Evolutionary conservation across 2,113 vertebrate genomes (phyloP), one percentile per base, ranked within the genome.

Genomic region (Bostrychus sinensis): DNA sequence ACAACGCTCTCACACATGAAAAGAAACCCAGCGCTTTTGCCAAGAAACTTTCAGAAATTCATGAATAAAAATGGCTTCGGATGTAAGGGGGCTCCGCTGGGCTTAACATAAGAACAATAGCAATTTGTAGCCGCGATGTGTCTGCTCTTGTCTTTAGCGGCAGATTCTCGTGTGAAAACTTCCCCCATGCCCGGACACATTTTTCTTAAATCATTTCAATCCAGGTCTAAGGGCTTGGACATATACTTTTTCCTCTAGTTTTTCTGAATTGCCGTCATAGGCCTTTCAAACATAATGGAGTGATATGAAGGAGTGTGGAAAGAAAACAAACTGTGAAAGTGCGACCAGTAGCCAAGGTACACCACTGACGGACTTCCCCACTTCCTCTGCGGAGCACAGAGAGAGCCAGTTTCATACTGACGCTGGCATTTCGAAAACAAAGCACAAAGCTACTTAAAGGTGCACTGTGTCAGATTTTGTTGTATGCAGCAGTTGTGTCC

Each of bases 301-400:
- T 28, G 2, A 64, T 37, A 48, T n/a, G n/a, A 56, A 22, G 59
- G 42, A 32, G 62, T 48, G 23, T 6, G 32, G 48, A 83, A 78
- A 66, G 75, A 69, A 75, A 84, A 75, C 57, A 78, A 82, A 77
- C 72, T 36, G 58, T 62, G 67, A 81, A 83, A 72, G 22, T 59
- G 53, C 30, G 50, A 67, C 65, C 16, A 48, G 60, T 2, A 41
- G 82, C 76, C 80, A 86, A 83, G 46, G 61, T 67, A 81, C 81
- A 79, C 69, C 37, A 55, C 60, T 69, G 62, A 56, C 28, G 63
- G 54, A 48, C 23, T 56, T 72, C 25, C n/a, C 56, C 14, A 56
- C 45, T 20, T 22, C 36, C 20, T 56, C 45, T 46, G 14, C 1
- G 80, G n/a, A n/a, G n/a, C n/a, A n/a, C n/a, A n/a, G n/a, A n/a